Evolutionary conservation across 2,113 vertebrate genomes (phyloP), one percentile per base, ranked within the genome.

Genomic region (Baryphthengus martii): DNA sequence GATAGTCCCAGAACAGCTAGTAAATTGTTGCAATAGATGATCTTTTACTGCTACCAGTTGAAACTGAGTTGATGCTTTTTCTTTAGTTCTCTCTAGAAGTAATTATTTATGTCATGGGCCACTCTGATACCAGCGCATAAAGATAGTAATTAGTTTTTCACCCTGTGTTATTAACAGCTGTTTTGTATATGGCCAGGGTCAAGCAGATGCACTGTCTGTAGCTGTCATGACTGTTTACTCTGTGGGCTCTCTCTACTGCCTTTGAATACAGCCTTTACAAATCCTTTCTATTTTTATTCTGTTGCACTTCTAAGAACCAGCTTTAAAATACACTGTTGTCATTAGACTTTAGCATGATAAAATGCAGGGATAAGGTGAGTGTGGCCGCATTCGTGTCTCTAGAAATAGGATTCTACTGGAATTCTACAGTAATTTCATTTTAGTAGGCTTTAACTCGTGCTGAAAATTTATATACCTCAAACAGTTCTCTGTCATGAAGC

Each of bases 241-340:
- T 66, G 17, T 71, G 28, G 24, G 10, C 13, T 92, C 16, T 82
- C 40, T 65, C 58, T 47, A 10, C 31, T 59, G 37, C 62, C 45
- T 93, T 58, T 72, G 35, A 87, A 70, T 62, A 73, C 3, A 10
- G 71, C 35, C 31, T 85, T 78, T 84, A 63, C 62, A 85, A 83
- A 89, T 79, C n/a, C 62, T 79, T 90, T 85, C 71, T 90, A 39
- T 85, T 95, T 96, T 95, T 80, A 55, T 88, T 62, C 50, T 14
- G 17, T 16, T 77, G 50, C 9, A 19, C 40, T 89, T 72, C 39
- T 52, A 74, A 83, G 61, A 95, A 90, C 81, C 88, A 78, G 26
- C 56, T 95, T 80, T 92, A 71, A 79, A 90, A 59, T 31, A 59
- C 33, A 56, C 20, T 45, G 13, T 56, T 89, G 37, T 87, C 42